These are phyloP conservation scores for Branchellion lobata DNA, from an alignment of 2,888 invertebrate species.

Conservation along the genomic window DNA sequence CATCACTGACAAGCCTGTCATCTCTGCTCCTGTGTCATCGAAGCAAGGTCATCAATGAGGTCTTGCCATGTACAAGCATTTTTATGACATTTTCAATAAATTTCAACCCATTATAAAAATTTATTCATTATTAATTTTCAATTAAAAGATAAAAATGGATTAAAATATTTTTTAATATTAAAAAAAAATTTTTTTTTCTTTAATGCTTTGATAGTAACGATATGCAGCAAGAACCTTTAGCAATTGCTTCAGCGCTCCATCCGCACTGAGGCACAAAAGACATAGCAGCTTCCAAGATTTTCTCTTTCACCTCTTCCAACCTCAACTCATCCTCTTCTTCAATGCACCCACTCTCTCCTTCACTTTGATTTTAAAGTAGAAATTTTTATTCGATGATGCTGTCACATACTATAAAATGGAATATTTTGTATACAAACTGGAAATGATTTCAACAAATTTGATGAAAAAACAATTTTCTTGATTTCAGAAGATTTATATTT, in stretches of 20 bases:
- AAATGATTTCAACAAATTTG: too few species aligned
- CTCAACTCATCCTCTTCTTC: neutral
- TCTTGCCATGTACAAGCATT: neutral
- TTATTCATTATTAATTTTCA: too few species aligned
- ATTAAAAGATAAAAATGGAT: too few species aligned
- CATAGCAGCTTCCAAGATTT: constrained; percentile 14
- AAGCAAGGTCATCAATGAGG: neutral
- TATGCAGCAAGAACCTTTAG: constrained; percentile 18
- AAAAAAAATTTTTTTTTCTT: neutral
- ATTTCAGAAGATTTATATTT: too few species aligned
- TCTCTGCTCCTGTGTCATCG: constrained; percentile 35
- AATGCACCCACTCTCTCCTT: neutral
- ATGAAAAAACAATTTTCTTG: too few species aligned
- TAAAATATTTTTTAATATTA: neutral
- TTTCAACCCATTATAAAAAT: too few species aligned
- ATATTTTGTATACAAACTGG: too few species aligned
- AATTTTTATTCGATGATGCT: too few species aligned
- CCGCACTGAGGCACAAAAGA: constrained; percentile 20
- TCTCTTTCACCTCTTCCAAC: constrained; percentile 7
- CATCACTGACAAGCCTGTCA: constrained; percentile 1
- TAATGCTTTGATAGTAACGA: too few species aligned
- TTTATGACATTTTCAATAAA: too few species aligned
- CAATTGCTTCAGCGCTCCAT: constrained; percentile 15
- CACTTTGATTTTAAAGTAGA: neutral
- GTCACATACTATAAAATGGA: too few species aligned